Evolutionary conservation across 2,113 vertebrate genomes (phyloP).

Genomic region (Gymnorhina tibicen): DNA sequence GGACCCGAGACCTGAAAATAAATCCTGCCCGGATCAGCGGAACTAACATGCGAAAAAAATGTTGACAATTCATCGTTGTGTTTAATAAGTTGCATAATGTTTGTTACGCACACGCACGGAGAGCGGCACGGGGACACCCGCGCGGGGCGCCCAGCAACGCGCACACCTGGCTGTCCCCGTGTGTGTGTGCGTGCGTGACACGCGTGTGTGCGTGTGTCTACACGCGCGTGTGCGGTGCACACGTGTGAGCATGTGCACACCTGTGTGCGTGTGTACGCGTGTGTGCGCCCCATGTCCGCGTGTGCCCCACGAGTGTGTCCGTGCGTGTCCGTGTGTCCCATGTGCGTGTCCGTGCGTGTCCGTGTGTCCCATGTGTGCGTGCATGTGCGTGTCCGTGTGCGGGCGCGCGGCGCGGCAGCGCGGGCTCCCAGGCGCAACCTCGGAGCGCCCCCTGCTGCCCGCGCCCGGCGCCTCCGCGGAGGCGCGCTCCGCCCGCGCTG

Average conservation of each 20-base stretch:
- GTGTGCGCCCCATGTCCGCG: neutral
- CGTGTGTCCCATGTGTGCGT: neutral
- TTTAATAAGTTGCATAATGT: slow-evolving; percentile 75
- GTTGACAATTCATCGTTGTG: slow-evolving; percentile 75
- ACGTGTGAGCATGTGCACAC: neutral
- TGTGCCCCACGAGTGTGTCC: fast-evolving
- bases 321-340: neutral
- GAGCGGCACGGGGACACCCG: neutral
- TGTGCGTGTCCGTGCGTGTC: neutral
- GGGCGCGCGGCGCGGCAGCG: neutral
- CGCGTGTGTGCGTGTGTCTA: neutral
- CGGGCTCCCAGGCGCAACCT: slow-evolving; percentile 63
- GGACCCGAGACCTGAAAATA: slow-evolving; percentile 78
- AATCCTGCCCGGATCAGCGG: slow-evolving; percentile 80
- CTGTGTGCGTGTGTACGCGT: neutral
- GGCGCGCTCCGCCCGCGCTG: neutral
- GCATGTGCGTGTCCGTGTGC: neutral
- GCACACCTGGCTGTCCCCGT: neutral
- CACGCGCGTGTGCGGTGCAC: neutral
- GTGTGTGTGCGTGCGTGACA: neutral
- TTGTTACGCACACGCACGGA: neutral
- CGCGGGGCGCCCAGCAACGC: neutral
- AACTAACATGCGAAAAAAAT: slow-evolving; percentile 80
- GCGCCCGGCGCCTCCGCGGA: neutral
- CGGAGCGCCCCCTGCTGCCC: slow-evolving; percentile 90